Conservation (phyloP, 2,113 vertebrate genomes). For the Mugil cephalus region DNA sequence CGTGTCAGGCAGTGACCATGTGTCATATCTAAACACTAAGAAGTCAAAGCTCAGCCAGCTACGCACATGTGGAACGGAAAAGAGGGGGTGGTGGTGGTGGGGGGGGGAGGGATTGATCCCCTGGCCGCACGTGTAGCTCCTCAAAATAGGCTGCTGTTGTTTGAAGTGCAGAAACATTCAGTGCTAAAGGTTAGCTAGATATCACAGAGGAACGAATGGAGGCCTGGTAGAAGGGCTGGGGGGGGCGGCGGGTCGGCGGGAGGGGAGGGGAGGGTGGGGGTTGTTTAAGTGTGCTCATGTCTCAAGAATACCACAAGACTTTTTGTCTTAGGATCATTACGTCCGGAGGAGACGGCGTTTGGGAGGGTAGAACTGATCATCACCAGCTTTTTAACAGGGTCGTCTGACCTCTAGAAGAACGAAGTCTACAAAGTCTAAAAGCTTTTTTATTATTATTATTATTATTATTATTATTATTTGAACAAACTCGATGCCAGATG, state of each 20-base stretch:
- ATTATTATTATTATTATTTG: constrained; percentile 65
- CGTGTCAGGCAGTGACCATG: not conserved
- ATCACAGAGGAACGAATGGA: not conserved
- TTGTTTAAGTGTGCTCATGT: constrained; percentile 7
- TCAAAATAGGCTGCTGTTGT: constrained; percentile 14
- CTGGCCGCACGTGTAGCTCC: constrained; percentile 60
- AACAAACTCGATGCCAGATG: constrained; percentile 77
- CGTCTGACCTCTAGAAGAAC: constrained; percentile 76
- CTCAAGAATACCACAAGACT: constrained; percentile 36
- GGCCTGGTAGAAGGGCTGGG: constrained; percentile 6
- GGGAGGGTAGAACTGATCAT: constrained; percentile 67
- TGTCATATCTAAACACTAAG: constrained; percentile 50
- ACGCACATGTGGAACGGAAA: constrained; percentile 37
- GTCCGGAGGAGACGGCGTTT: constrained; percentile 9
- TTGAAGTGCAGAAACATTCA: constrained; percentile 35
- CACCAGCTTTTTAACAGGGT: constrained; percentile 78
- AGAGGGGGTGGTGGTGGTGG: constrained; percentile 2
- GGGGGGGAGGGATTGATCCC: constrained; percentile 22
- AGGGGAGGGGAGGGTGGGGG: no score
- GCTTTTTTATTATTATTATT: constrained; percentile 44
- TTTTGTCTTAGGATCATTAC: constrained; percentile 11
- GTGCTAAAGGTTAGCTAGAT: constrained; percentile 34
- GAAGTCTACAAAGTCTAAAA: constrained; percentile 77
- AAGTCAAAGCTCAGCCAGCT: constrained; percentile 15
- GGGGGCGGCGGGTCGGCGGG: no score